These are phyloP conservation scores for Pseudochromis fuscus DNA, from an alignment of 2,797 vertebrate species.

Conservation along the genomic window DNA sequence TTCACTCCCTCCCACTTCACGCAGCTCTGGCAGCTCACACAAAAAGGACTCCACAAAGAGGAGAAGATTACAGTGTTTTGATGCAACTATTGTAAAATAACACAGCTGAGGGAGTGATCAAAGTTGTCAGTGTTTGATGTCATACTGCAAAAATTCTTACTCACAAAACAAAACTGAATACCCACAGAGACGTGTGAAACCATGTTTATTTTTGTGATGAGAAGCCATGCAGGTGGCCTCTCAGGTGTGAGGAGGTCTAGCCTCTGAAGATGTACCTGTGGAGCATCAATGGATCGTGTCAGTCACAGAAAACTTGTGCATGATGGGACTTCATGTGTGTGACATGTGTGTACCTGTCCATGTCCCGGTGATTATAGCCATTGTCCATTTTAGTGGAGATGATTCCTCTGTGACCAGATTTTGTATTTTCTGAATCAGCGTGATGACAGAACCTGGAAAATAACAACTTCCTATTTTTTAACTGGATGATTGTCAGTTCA, in stretches of 20 bases:
- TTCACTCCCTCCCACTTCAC: conserved; percentile 41
- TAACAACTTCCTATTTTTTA: background rate
- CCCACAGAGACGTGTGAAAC: background rate
- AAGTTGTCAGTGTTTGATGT: conserved; percentile 16
- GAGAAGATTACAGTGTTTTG: conserved; percentile 26
- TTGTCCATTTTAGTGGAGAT: conserved; percentile 38
- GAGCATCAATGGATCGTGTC: conserved; percentile 29
- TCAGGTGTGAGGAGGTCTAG: conserved; percentile 31
- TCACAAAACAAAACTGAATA: conserved; percentile 6
- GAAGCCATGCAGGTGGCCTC: background rate
- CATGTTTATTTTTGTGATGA: conserved; percentile 18
- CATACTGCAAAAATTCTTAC: conserved; percentile 14
- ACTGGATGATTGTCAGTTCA: background rate
- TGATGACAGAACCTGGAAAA: conserved; percentile 64
- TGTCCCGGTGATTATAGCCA: conserved; percentile 52
- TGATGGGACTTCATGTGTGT: background rate
- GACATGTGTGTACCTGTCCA: conserved; percentile 57
- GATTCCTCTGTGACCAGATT: conserved; percentile 20
- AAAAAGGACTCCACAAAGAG: conserved; percentile 36
- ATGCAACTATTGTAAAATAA: conserved; percentile 34
- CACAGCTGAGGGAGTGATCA: conserved; percentile 9
- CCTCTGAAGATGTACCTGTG: conserved; percentile 65
- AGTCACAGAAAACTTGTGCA: conserved; percentile 2
- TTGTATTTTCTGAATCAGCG: conserved; percentile 22
- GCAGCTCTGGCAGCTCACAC: conserved; percentile 40